Evolutionary conservation across 2,888 invertebrate genomes (phyloP), one percentile per base, ranked within the genome.

Genomic region (Aromia moschata): DNA sequence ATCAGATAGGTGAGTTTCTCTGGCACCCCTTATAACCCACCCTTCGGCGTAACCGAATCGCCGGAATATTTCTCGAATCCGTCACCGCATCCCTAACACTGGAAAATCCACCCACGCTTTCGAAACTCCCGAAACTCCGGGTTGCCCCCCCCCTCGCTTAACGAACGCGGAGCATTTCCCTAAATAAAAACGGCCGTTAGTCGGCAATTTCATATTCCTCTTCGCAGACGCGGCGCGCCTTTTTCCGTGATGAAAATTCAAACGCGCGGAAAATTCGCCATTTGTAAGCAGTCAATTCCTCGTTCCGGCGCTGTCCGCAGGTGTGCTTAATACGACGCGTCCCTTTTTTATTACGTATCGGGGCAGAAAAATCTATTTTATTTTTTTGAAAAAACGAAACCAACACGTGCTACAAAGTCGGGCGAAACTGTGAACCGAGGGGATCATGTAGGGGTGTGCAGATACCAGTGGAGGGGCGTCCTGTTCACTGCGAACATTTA

Each of bases 261-360:
- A 52, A 58, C 40, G 44, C 45, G 37, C 45, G 53, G 53, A 47
- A 58, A 58, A 53, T 58, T 40, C 30, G 30, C 58, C 53, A 58
- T 58, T 58, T 58, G 58, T 58, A 58, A 58, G 58, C 58, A 46
- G 53, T 33, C 53, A 44, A 58, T 53, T 46, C 20, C 31, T 45
- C 53, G 12, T 12, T 7, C 11, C 33, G 5, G 5, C 10, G 31
- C 20, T 38, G 49, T 49, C 49, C 47, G 46, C 58, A 58, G 58
- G 58, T 58, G 58, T 46, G 44, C 33, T 30, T 53, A 46, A 58
- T 58, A 25, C 25, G 25, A 9, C 25, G 4, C 25, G 9, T 25
- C 25, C 5, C 25, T 25, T 25, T 25, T 4, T 25, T 25, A 25
- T 25, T n/a, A n/a, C n/a, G n/a, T n/a, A n/a, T n/a, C n/a, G n/a